Conservation (phyloP, 2,113 vertebrate species). For the Labeo catla region DNA sequence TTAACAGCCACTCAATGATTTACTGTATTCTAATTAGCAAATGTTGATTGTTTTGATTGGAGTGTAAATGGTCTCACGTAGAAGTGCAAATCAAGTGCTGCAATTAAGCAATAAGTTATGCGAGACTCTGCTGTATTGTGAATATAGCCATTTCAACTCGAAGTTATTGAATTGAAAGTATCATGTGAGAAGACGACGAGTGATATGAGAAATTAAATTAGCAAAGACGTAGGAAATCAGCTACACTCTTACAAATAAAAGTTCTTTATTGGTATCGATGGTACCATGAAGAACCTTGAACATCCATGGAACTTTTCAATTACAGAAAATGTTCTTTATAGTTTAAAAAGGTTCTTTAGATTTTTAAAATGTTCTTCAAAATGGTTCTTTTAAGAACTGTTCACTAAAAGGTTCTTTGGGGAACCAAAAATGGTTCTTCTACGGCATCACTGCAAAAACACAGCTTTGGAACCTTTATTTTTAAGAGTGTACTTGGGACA, state of each 20-base stretch:
- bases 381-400: too few relatives aligned
- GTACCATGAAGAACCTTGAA: too few relatives aligned
- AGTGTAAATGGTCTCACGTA: neutral
- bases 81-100: conserved; percentile 6
- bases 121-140: neutral
- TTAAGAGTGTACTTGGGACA: neutral
- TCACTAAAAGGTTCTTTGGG: too few relatives aligned
- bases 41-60: conserved; percentile 32
- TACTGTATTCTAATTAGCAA: conserved; percentile 26
- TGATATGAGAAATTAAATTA: neutral
- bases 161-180: neutral
- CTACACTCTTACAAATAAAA: neutral
- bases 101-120: conserved; percentile 1
- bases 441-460: too few relatives aligned
- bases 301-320: too few relatives aligned
- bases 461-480: too few relatives aligned
- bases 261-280: too few relatives aligned
- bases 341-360: too few relatives aligned
- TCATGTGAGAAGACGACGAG: neutral
- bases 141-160: neutral
- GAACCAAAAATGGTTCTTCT: too few relatives aligned
- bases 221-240: neutral
- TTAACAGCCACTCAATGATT: conserved; percentile 34
- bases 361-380: too few relatives aligned
- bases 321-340: too few relatives aligned